These are phyloP conservation scores for Crepidodera aurea DNA, from an alignment of 2,888 invertebrate genomes.

Conservation along the genomic window DNA sequence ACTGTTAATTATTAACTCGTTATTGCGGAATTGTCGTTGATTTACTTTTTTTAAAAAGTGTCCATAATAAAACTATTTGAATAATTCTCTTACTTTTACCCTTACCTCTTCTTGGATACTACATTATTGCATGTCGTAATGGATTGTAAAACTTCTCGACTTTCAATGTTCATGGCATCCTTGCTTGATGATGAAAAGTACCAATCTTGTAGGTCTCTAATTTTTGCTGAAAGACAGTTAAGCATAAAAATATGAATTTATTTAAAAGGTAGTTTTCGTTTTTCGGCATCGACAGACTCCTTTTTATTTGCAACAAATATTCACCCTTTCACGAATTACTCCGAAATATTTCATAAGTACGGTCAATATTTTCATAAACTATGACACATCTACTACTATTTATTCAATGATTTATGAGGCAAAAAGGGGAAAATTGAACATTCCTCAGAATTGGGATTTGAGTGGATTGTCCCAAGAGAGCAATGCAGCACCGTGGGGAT, in stretches of 20 bases:
- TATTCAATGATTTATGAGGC: conserved; percentile 37
- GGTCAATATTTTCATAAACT: conserved; percentile 44
- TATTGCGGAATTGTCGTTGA: too few relatives aligned
- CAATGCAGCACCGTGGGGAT: conserved; percentile 43
- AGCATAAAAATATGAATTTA: too few relatives aligned
- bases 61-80: too few relatives aligned
- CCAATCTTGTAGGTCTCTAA: conserved; percentile 49
- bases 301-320: neutral
- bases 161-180: conserved; percentile 53
- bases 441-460: conserved; percentile 28
- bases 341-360: conserved; percentile 17
- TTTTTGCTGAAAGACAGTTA: conserved; percentile 43
- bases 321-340: neutral
- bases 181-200: conserved; percentile 43
- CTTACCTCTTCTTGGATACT: conserved; percentile 52
- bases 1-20: too few relatives aligned
- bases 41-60: too few relatives aligned
- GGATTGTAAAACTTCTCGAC: conserved; percentile 59
- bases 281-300: too few relatives aligned
- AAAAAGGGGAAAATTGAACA: conserved; percentile 32
- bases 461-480: conserved; percentile 42
- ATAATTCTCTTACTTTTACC: too few relatives aligned
- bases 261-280: too few relatives aligned
- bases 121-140: conserved; percentile 58
- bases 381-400: conserved; percentile 42